phyloP scores from a whole-genome alignment of 2,797 vertebrate species.

The Zenarchopterus dispar region DNA sequence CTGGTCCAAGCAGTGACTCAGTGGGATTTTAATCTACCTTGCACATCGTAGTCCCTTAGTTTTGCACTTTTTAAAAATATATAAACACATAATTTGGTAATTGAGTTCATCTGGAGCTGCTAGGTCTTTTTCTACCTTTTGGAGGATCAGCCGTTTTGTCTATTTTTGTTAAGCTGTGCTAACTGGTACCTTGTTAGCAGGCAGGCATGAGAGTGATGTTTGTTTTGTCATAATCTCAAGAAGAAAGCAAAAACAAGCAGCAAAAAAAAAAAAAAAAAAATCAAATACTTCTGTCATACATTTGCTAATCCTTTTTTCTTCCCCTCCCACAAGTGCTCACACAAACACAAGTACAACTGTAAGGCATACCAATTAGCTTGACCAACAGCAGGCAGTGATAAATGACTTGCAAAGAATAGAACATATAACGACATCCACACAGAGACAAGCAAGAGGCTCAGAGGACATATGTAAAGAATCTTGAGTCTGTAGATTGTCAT shows the following conservation, averaged over 20 bases:
- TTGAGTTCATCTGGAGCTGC: neutral
- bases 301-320: slow-evolving; percentile 35
- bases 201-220: neutral
- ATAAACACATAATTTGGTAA: neutral
- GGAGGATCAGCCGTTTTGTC: neutral
- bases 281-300: slow-evolving; percentile 28
- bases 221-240: neutral
- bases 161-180: slow-evolving; percentile 6
- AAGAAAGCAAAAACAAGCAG: slow-evolving; percentile 13
- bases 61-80: slow-evolving; percentile 7
- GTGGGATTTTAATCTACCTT: neutral
- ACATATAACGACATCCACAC: slow-evolving; percentile 23
- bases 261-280: slow-evolving; percentile 5
- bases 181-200: neutral
- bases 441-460: slow-evolving; percentile 41
- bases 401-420: slow-evolving; percentile 24
- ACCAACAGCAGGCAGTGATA: slow-evolving; percentile 46
- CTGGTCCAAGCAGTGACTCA: neutral
- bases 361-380: slow-evolving; percentile 66
- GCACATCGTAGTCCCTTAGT: neutral
- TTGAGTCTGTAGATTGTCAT: slow-evolving; percentile 64
- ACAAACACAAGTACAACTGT: slow-evolving; percentile 47
- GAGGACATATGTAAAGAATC: slow-evolving; percentile 42
- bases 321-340: slow-evolving; percentile 15
- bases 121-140: neutral